Percentiles rank a stretch among this genome's conserved stretches.
Evolutionary conservation across 2,113 vertebrate species (phyloP).

Genomic region (Pardalotus punctatus): DNA sequence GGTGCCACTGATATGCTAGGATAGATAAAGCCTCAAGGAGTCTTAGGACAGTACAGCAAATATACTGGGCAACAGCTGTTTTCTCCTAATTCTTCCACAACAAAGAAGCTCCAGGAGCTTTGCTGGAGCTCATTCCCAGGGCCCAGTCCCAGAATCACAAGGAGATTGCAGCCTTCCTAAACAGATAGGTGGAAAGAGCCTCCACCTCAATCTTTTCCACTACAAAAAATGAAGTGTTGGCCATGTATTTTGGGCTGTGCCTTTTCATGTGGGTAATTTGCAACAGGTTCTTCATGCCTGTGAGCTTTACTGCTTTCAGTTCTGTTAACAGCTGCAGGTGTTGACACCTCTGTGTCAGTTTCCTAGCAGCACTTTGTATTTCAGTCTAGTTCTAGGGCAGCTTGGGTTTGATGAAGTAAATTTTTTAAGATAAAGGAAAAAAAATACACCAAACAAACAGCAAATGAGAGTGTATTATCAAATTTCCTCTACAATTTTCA

Average conservation of each 20-base stretch:
- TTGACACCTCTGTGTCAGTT: not conserved
- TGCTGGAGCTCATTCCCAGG: not conserved
- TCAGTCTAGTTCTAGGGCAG: not conserved
- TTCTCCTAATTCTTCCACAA: not conserved
- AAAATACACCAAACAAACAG: not conserved
- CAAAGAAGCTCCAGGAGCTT: not conserved
- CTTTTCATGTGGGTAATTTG: not conserved
- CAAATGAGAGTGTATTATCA: not conserved
- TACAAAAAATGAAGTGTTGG: not conserved
- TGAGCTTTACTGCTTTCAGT: not conserved
- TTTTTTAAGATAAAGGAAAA: not conserved
- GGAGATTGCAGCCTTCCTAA: not conserved
- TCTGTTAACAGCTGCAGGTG: not conserved
- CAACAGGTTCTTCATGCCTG: not conserved
- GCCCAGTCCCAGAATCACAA: not conserved
- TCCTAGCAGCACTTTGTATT: not conserved
- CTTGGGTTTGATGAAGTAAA: not conserved
- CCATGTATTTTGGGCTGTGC: not conserved
- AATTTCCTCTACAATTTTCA: not conserved
- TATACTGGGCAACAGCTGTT: not conserved
- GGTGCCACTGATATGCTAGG: not conserved
- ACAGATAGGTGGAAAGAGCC: not conserved
- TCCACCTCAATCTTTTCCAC: not conserved
- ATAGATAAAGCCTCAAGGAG: not conserved
- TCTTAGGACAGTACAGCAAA: not conserved